Base-by-base conservation (phyloP, 2,888 invertebrate species). In the Dascillus cervinus region DNA sequence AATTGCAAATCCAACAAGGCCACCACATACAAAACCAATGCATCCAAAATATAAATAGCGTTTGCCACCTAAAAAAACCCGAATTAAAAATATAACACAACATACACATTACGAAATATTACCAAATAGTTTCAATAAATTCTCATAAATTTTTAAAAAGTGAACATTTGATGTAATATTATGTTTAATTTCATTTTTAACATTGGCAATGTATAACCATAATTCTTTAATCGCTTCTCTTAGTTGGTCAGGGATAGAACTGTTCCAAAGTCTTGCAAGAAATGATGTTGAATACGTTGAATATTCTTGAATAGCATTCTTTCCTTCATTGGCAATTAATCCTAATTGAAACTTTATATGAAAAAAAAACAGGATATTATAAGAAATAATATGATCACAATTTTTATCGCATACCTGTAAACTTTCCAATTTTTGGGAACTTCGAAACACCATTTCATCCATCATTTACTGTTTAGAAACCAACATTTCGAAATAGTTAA, bases 31-130 rank as follows among this genome's bases (percentile, higher is more conserved):
- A 39, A 70, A 49, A 13, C 70, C 69, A n/a, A 58, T 54, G 41
- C 65, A 44, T 32, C 64, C 62, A 50, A 65, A 66, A 35, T 53
- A 55, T 10, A 67, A 37, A 39, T 71, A 70, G 43, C 63, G 57
- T 39, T 49, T 60, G 8, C 67, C 56, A 44, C 66, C 71, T 71
- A 39, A 41, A 57, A 49, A 32, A n/a, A 29, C 3, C 10, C 25
- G 8, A 27, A 26, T n/a, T 31, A 14, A 26, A 31, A 13, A 40
- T 33, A 9, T 12, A 5, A 22, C 13, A 13, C 4, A n/a, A 22
- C 26, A 12, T n/a, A 9, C 13, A 9, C 32, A 38, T 55, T 50
- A 54, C 61, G 61, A 59, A 46, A 50, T 52, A 31, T 44, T 45
- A 17, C 55, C 51, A 39, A 61, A 43, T 9, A 55, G 28, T 29